These are phyloP conservation scores for Zaprionus ghesquierei DNA, from an alignment of 1,140 invertebrate genomes.

Conservation along the genomic window DNA sequence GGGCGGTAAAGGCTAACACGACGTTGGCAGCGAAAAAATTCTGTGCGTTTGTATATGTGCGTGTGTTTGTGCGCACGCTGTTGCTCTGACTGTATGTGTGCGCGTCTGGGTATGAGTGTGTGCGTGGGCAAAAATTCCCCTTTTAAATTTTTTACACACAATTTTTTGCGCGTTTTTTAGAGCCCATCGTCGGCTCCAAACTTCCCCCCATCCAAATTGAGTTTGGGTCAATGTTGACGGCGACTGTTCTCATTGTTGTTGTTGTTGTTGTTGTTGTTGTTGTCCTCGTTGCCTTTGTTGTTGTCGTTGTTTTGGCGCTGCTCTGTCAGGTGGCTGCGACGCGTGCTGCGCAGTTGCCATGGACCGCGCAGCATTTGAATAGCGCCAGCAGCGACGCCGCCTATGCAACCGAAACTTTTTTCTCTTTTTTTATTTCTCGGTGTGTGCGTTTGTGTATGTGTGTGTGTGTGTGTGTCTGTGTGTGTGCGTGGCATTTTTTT, in stretches of 20 bases:
- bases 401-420: conserved; percentile 77
- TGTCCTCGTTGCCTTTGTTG: conserved; percentile 37
- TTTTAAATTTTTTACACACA: conserved; percentile 73
- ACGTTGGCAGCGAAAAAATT: conserved; percentile 64
- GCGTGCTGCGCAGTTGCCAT: conserved; percentile 31
- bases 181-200: conserved; percentile 47
- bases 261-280: conserved; percentile 31
- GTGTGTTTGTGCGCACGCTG: conserved; percentile 11
- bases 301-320: conserved; percentile 57
- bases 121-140: conserved; percentile 76
- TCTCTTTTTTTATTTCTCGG: conserved; percentile 47
- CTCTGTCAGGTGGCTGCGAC: conserved; percentile 71
- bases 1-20: conserved; percentile 69
- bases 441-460: conserved; percentile 28
- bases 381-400: conserved; percentile 70
- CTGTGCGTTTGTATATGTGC: conserved; percentile 48
- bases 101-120: conserved; percentile 45
- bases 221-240: conserved; percentile 79
- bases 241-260: conserved; percentile 35
- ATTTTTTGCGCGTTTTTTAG: conserved; percentile 79
- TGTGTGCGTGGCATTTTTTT: conserved; percentile 62
- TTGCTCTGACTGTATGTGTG: conserved; percentile 5
- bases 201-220: conserved; percentile 51
- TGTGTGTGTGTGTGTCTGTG: conserved; percentile 13
- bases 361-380: conserved; percentile 70